phyloP scores from a whole-genome alignment of 37 sponge, comb jelly and placozoan genomes.

The Beroe forskalii region DNA sequence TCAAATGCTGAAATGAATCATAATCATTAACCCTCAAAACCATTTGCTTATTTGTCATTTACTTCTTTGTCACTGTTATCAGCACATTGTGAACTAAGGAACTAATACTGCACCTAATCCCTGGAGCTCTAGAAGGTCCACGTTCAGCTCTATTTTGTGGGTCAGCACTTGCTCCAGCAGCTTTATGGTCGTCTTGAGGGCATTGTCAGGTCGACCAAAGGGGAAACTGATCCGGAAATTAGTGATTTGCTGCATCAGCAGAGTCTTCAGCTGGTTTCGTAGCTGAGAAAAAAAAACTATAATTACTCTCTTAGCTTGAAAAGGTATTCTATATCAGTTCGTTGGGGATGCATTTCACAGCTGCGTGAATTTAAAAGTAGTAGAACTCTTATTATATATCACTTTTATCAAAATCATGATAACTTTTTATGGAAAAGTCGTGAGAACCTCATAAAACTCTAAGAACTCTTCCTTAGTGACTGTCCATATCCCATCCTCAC shows the following conservation, averaged over 20 bases:
- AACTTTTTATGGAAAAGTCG: no score
- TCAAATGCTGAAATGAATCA: no score
- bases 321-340: background rate
- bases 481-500: conserved; percentile 39
- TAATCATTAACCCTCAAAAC: no score
- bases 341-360: background rate
- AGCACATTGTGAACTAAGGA: no score
- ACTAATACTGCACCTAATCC: no score
- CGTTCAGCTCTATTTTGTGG: conserved; percentile 32
- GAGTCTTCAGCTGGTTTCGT: background rate
- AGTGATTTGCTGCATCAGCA: conserved; percentile 30
- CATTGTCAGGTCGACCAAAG: conserved; percentile 32
- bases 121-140: background rate
- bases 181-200: conserved; percentile 35
- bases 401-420: no score
- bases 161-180: conserved; percentile 37
- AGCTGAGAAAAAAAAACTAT: background rate
- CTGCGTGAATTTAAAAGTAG: background rate
- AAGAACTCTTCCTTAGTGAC: conserved; percentile 29
- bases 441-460: conserved; percentile 8
- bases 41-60: no score
- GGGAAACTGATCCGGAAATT: conserved; percentile 18
- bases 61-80: no score
- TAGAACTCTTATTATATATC: no score
- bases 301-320: background rate